Evolutionary conservation across 2,113 vertebrate genomes (phyloP), one percentile per base, ranked within the genome.

Genomic region (Syrrhaptes paradoxus): DNA sequence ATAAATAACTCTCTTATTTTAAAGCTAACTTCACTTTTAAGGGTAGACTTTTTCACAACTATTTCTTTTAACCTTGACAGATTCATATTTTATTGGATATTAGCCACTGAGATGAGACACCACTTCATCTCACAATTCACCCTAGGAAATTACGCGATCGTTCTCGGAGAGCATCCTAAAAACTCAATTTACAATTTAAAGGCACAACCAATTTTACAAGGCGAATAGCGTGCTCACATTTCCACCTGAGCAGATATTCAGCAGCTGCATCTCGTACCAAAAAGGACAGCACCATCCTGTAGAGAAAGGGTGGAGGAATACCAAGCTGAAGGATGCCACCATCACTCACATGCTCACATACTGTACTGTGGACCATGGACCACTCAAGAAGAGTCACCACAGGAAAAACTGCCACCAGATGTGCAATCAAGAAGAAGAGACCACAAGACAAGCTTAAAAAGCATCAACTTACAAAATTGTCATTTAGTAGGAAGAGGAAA

Each of bases 261-360:
- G 49, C 57, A 80, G n/a, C 21, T 29, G 34, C 16, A 26, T 7
- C 25, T 57, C 58, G 49, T 49, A 12, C 7, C 48, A 18, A 41
- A 16, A 31, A 72, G 45, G 46, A 61, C 46, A n/a, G 8, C 34
- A 51, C 22, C 15, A 6, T 22, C 36, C 72, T 4, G 6, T 29
- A 18, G 48, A 22, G 26, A 7, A 55, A 55, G 34, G 49, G 9
- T 19, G 20, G 63, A 55, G 61, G 29, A 63, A 66, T 48, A 54
- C 25, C 48, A 45, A 29, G 46, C 22, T 43, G 51, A 21, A n/a
- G 61, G 10, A 15, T 6, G 24, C 9, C 41, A 17, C 18, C 15
- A 0, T 25, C 12, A 36, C 17, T 11, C 6, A 2, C 1, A 4
- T 22, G 12, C 45, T 65, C 52, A 20, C 1, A 24, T 6, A 31